Evolutionary conservation across 2,888 invertebrate species (phyloP), one percentile per base, ranked within the genome.

Genomic region (Drosophila lutescens): DNA sequence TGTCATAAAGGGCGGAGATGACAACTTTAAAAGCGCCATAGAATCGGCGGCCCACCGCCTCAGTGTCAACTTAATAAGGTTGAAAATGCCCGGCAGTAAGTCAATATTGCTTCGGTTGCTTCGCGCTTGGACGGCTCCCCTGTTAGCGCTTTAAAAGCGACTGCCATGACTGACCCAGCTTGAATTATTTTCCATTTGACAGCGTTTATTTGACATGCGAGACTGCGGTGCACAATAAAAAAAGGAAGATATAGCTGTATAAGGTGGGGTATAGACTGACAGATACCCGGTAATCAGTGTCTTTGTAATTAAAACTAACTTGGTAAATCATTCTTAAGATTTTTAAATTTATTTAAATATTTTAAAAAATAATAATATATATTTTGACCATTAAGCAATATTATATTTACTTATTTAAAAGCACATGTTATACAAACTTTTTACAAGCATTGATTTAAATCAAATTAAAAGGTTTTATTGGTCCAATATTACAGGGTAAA

Each of bases 11-110:
- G 44, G 61, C 55, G 51, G 65, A 63, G 70, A 38, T 34, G 17
- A 41, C 41, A 65, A 54, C 69, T 67, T 76, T 77, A 79, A 74
- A 66, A 67, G 43, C 40, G 26, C 57, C 68, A 53, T 55, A 40
- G 46, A 51, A 32, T 23, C 54, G 15, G 74, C 20, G 10, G 17
- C 17, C 17, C 49, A 20, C 53, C 30, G 46, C 61, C 61, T 36
- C 82, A 86, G 86, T 86, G 80, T 80, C 86, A 82, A 66, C 53
- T 62, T 56, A 74, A 71, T 74, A 56, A 65, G 59, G 50, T 55
- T 51, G 46, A 60, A 53, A 71, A 55, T 55, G 57, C 54, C 60
- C 75, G 74, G 55, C 68, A 67, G 68, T 68, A 68, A 73, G 75
- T 74, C 72, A 74, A 72, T 72, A 74, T 72, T 50, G 74, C 57